phyloP scores from a whole-genome alignment of 1,140 invertebrate species.

The Cherax destructor region DNA sequence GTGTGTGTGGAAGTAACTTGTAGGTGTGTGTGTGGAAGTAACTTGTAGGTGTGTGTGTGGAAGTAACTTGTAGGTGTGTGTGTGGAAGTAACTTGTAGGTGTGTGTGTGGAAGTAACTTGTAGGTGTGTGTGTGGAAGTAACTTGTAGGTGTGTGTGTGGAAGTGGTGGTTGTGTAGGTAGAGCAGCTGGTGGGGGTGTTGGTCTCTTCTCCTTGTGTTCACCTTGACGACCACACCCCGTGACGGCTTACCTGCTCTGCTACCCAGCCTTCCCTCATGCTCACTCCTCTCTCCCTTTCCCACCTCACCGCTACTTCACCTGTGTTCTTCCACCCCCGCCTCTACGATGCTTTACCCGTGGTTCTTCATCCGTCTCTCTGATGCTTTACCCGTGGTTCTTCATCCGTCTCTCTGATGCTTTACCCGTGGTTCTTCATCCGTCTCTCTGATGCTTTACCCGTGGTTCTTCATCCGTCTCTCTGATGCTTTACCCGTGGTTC shows the following conservation, averaged over 20 bases:
- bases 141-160: not conserved
- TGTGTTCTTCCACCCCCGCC: not conserved
- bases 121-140: not conserved
- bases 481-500: too few species aligned
- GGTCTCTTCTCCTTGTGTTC: constrained; percentile 69
- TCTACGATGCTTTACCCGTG: not conserved
- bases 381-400: not conserved
- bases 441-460: not conserved
- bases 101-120: too few species aligned
- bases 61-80: too few species aligned
- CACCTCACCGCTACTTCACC: not conserved
- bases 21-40: too few species aligned
- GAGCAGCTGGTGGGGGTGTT: constrained; percentile 52
- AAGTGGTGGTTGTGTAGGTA: not conserved
- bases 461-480: too few species aligned
- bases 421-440: too few species aligned
- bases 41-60: too few species aligned
- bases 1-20: too few species aligned
- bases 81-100: too few species aligned
- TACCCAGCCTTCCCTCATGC: constrained; percentile 52
- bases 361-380: not conserved
- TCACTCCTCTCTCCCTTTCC: not conserved
- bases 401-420: too few species aligned
- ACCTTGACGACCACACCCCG: constrained; percentile 67
- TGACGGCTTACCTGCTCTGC: constrained; percentile 66